Evolutionary conservation across 2,888 invertebrate species (phyloP), one percentile per base, ranked within the genome.

Genomic region (Sminthurinus aureus): DNA sequence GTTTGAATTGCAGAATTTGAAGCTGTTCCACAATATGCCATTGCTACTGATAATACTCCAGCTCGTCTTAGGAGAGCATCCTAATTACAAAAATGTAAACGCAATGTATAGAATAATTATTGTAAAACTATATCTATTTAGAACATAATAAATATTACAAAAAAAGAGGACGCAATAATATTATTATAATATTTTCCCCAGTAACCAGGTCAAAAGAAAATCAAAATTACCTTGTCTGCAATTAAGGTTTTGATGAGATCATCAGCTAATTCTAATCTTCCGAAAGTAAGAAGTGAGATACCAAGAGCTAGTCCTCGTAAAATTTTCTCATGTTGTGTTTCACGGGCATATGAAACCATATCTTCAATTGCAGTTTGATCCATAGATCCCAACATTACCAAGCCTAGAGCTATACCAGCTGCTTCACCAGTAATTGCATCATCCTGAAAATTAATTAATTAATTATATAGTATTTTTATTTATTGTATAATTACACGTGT

Each of bases 361-460:
- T 98, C 97, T 90, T 96, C 95, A 87, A 98, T 96, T 3, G 96
- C 96, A 85, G 94, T 93, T 0, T 95, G 93, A 89, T 96, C 94
- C 90, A 98, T 96, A 0, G 98, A 98, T 0, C 99, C 99, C 88
- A 99, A 91, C 99, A 99, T 99, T 0, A 99, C 98, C 93, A 99
- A 95, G 76, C 99, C 99, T 98, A 99, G 99, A 0, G 98, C 98
- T 88, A 99, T 96, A 85, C 98, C 99, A 51, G 99, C 99, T 9
- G 99, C 98, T 91, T 99, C 99, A 51, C 99, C 99, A 38, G 98
- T 98, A 0, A 99, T 97, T 0, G 99, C 99, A 91, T 99, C 99
- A 91, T 99, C 99, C 89, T 98, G 3, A 67, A 77, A 77, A 64
- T 67, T 26, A 79, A 26, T 15, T 76, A 11, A 20, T 26, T 52